Base-by-base conservation (phyloP, 2,113 vertebrate genomes). In the Tachuris rubrigastra region DNA sequence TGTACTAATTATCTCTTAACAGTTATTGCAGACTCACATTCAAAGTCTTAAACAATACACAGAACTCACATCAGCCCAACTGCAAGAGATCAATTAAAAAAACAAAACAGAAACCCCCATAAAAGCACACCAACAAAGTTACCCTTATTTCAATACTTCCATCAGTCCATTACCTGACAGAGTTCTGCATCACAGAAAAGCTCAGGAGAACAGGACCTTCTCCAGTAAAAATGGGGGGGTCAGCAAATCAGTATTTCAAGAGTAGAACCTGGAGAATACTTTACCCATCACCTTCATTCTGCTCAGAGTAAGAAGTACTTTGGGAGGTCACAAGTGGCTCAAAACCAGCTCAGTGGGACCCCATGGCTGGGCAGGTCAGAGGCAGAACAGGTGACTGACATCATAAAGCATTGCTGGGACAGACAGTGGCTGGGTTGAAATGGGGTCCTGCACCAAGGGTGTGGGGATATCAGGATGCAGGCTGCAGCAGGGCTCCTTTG, bases 281-380 rank as follows among this genome's bases (percentile, higher is more conserved):
- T 68, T 2, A 56, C 8, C 30, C 52, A 35, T 3, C 22, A 21
- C 44, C 50, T 76, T 2, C 35, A 24, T 10, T 21, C 12, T 7
- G 23, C 17, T 58, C 7, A 7, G 2, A 42, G 5, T 14, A 27
- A 28, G 20, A 9, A 59, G 8, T 14, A 10, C 23, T 44, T 28
- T 5, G 60, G 47, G 71, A 59, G 33, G 25, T 4, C 9, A 27
- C 16, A 52, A 18, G 67, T 0, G 0, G 44, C 39, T n/a, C 9
- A 12, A 46, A 37, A 21, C 10, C 3, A 0, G 65, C 46, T 12
- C 62, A 49, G 74, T 0, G 23, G 27, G 35, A 46, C 12, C 42
- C 55, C 37, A 4, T 0, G 14, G 69, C 23, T 11, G 33, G 21
- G 28, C 23, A 30, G 30, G 12, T 6, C 0, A 1, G 14, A 8